Evolutionary conservation across 2,888 invertebrate species (phyloP).

Genomic region (Noctuana brunneofusca): DNA sequence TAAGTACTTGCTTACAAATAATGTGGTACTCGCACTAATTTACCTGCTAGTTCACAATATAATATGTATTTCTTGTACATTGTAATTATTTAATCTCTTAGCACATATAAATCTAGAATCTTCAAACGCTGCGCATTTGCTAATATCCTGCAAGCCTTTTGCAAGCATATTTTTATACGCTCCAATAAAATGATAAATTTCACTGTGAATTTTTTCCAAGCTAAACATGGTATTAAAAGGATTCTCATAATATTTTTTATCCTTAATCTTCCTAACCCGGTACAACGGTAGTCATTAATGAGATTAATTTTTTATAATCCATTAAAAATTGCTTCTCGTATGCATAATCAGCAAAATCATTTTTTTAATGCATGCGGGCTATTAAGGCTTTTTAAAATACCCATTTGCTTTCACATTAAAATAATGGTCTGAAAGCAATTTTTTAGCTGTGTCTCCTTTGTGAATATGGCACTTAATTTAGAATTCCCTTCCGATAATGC

Average conservation of each 20-base stretch:
- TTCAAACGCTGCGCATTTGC: constrained; percentile 10
- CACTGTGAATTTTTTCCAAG: constrained; percentile 3
- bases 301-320: constrained; percentile 18
- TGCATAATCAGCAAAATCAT: neutral
- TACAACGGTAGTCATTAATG: constrained; percentile 11
- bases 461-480: too few species aligned
- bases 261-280: neutral
- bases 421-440: neutral
- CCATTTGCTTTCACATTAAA: neutral
- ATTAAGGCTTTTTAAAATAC: neutral
- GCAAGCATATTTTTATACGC: constrained; percentile 3
- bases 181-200: constrained; percentile 7
- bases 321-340: constrained; percentile 12
- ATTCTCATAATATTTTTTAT: constrained; percentile 11
- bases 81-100: too few species aligned
- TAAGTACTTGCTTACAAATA: too few species aligned
- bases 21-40: too few species aligned
- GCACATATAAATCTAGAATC: neutral
- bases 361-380: neutral
- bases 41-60: too few species aligned
- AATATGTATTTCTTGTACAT: too few species aligned
- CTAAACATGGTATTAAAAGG: constrained; percentile 14
- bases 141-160: constrained; percentile 17
- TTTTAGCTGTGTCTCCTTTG: neutral
- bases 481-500: too few species aligned